Base-by-base conservation (phyloP, 2,113 vertebrate genomes). In the Grammomys dolichurus region DNA sequence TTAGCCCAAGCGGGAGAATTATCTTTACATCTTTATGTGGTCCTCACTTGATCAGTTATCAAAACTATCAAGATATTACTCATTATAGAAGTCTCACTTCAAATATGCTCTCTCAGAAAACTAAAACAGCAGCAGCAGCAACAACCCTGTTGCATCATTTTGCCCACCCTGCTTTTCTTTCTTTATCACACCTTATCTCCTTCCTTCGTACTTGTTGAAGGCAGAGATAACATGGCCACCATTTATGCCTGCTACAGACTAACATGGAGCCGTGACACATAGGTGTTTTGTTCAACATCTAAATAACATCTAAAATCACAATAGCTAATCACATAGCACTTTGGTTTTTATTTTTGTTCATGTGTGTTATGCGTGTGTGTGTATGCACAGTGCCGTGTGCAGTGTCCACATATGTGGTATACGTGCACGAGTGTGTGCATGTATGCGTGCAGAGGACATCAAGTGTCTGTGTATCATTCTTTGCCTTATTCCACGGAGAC, bases 71-170 rank as follows among this genome's bases (percentile, higher is more conserved):
- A 91, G 93, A 76, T 76, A 91, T 76, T 63, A 89, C 40, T 93
- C 60, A 89, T 77, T 90, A 72, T 46, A 93, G 36, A 78, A 85
- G n/a, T 75, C 65, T 77, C 72, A 89, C 51, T 96, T 95, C 60
- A 92, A 95, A 91, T 95, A 87, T 56, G 33, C 51, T 87, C 46
- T 84, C 48, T 54, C 20, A 84, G 69, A 51, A 90, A 96, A 81
- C 14, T n/a, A 72, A 43, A 94, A 75, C 54, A 84, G 51, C 36
- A 58, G 58, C 54, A n/a, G 70, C 28, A 65, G 9, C 26, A 77
- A 89, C 60, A 94, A 82, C 16, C 40, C 13, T 65, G 54, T 84
- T 12, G 33, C 9, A 48, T 20, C 78, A n/a, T 58, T 82, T 58
- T 58, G 19, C 54, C 20, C 11, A 40, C 69, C 65, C 72, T 48